Percentiles rank a stretch among this genome's conserved stretches.
phyloP scores from a whole-genome alignment of 2,888 invertebrate species.

The Blastobasis lacticolella region DNA sequence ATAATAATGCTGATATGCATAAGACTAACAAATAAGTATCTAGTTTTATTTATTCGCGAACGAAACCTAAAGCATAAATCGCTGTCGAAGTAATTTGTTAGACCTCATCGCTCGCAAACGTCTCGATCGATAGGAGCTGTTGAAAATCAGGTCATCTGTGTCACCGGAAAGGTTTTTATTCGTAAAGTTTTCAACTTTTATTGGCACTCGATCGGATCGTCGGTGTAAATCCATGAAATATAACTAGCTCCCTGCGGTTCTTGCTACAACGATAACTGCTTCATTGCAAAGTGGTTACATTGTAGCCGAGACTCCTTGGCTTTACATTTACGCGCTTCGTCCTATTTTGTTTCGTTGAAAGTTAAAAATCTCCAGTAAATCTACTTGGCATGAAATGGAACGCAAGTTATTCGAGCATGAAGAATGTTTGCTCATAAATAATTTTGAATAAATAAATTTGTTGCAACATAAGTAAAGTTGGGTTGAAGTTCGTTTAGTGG shows the following conservation, averaged over 20 bases:
- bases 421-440: too few relatives aligned
- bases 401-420: too few relatives aligned
- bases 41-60: too few relatives aligned
- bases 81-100: too few relatives aligned
- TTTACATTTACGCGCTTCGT: neutral
- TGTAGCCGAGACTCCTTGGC: neutral
- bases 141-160: conserved; percentile 36
- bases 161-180: conserved; percentile 36
- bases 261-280: neutral
- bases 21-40: too few relatives aligned
- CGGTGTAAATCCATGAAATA: neutral
- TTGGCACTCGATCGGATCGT: conserved; percentile 14
- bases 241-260: neutral
- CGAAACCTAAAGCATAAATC: too few relatives aligned
- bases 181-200: conserved; percentile 33
- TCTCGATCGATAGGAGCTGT: conserved; percentile 12
- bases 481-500: conserved; percentile 8
- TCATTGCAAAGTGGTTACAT: neutral
- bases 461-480: conserved; percentile 1
- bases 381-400: too few relatives aligned
- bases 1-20: too few relatives aligned
- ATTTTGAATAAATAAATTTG: neutral
- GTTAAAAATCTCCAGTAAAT: too few relatives aligned
- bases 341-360: neutral
- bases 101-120: neutral